Base-by-base conservation (phyloP, 2,888 invertebrate species). In the Trisateles emortualis region DNA sequence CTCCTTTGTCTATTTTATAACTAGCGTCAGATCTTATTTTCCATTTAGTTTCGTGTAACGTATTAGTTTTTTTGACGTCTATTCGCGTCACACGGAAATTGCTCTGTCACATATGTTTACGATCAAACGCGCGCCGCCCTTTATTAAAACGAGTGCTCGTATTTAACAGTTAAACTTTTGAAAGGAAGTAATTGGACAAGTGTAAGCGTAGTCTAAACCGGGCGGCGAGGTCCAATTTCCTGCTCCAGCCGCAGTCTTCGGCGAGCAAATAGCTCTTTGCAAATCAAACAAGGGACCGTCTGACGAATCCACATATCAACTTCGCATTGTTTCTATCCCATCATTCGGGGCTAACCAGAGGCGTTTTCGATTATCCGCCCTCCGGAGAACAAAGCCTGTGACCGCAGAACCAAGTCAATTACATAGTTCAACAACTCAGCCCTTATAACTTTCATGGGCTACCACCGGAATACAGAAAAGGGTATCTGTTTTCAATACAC, bases 381-480 rank as follows among this genome's bases (percentile, higher is more conserved):
- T 86, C 75, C 78, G 77, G 83, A 89, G 91, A 90, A 90, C 92
- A 90, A 92, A 92, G 92, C 89, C 82, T 83, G 86, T 80, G 86
- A 90, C 92, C 92, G 88, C 92, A 90, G 87, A 88, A 85, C 90
- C 90, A 83, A 92, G 92, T 92, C 91, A 92, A 92, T 92, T 92
- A 92, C 92, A 92, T 92, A 92, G 92, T 92, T 92, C 91, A 90
- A 91, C 90, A 92, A 92, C 91, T 92, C 91, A 87, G 90, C 88
- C 92, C 91, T 91, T 90, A 92, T 90, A 92, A 92, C 91, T 92
- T 92, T 90, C 91, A 91, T 89, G 88, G 86, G 82, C 87, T 82
- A 87, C 89, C 88, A 83, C 86, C 83, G 86, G 92, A 92, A 92
- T 92, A 92, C 92, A 89, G 90, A 91, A 90, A 90, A 92, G 92